These are phyloP conservation scores for Stegostoma tigrinum DNA, from an alignment of 2,113 vertebrate species.

Conservation along the genomic window DNA sequence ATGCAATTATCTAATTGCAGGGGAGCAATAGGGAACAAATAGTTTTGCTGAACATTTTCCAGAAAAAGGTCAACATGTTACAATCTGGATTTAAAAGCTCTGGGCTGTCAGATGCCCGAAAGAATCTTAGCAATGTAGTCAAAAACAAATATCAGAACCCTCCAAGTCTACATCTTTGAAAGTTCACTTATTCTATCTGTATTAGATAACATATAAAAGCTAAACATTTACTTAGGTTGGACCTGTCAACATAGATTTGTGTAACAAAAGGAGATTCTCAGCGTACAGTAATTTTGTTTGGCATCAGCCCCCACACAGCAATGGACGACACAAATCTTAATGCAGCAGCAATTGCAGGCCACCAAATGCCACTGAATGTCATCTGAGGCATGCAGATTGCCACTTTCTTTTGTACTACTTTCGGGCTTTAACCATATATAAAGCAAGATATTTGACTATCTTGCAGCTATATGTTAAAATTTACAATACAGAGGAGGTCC, in stretches of 20 bases:
- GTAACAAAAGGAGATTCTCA: background rate
- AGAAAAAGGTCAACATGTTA: background rate
- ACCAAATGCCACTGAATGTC: background rate
- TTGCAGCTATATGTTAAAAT: background rate
- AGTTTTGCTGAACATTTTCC: background rate
- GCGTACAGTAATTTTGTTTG: background rate
- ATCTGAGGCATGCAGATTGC: background rate
- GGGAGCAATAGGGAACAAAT: background rate
- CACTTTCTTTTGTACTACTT: too few species aligned
- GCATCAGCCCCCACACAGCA: background rate
- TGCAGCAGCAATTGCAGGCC: background rate
- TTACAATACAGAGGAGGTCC: background rate
- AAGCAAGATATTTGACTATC: background rate
- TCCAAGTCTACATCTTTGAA: background rate
- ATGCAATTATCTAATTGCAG: background rate
- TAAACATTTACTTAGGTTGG: background rate
- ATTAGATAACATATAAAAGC: background rate
- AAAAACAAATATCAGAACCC: background rate
- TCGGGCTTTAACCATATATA: background rate
- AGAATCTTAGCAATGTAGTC: background rate
- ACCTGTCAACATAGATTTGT: background rate
- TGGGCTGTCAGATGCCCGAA: background rate
- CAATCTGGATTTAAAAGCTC: background rate
- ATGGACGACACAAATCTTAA: background rate
- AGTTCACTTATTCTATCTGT: background rate